Evolutionary conservation across 2,113 vertebrate species (phyloP).

Genomic region (Myodes glareolus): DNA sequence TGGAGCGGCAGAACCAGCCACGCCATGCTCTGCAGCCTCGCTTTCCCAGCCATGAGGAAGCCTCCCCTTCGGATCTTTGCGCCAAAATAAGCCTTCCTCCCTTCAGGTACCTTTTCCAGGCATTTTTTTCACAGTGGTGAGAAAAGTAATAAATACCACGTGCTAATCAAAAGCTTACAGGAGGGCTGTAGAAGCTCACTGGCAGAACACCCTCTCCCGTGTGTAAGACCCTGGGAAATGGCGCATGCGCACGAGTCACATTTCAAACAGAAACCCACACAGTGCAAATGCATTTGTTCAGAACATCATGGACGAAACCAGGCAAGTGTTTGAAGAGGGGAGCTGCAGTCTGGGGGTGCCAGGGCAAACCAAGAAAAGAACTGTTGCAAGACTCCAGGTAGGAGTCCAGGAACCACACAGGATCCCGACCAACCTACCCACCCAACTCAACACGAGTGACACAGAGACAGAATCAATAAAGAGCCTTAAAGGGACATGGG

Average conservation of each 20-base stretch:
- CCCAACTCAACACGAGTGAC: neutral
- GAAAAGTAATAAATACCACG: neutral
- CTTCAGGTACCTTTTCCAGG: neutral
- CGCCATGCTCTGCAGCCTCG: neutral
- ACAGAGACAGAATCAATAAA: neutral
- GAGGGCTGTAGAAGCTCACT: neutral
- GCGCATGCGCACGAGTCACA: neutral
- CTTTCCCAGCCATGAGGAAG: neutral
- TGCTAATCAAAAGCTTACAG: neutral
- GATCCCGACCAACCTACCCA: neutral
- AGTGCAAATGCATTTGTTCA: neutral
- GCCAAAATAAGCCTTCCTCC: neutral
- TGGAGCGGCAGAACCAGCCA: neutral
- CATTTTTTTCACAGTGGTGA: neutral
- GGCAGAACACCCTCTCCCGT: neutral
- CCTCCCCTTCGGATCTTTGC: too few species aligned
- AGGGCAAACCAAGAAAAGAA: neutral
- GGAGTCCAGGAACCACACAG: neutral
- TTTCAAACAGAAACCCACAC: neutral
- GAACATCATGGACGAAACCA: neutral
- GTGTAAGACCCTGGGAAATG: neutral
- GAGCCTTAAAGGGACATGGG: neutral
- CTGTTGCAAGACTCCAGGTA: fast-evolving
- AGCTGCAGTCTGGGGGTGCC: neutral
- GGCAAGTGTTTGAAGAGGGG: neutral